Conservation (phyloP, 2,888 invertebrate species). For the Pseudococcus viburni region DNA sequence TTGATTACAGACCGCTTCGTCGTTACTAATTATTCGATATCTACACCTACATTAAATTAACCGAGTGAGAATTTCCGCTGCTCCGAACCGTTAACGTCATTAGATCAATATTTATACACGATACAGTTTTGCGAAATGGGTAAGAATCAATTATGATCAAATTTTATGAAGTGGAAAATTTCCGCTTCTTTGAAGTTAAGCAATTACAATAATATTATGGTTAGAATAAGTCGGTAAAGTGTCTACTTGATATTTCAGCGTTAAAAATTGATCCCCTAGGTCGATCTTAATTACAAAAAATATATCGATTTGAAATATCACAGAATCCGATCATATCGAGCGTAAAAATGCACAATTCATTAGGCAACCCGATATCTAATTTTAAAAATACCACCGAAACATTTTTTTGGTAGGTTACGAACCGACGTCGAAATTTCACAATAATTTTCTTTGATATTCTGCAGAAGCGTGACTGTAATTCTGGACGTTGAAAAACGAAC, state of each 20-base stretch:
- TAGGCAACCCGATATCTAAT: neutral
- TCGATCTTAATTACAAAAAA: too few species aligned
- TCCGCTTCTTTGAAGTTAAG: neutral
- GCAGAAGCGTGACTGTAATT: conserved; percentile 60
- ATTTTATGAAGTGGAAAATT: conserved; percentile 16
- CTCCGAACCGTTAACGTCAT: neutral
- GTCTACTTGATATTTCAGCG: neutral
- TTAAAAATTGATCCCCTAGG: neutral
- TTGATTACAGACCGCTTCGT: neutral
- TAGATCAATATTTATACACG: neutral
- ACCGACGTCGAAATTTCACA: conserved; percentile 5
- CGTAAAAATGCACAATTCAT: neutral
- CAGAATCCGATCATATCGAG: neutral
- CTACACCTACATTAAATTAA: conserved; percentile 27
- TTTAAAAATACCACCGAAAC: neutral
- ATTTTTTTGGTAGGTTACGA: neutral
- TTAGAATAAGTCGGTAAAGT: neutral
- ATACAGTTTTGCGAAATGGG: neutral
- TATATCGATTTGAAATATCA: neutral
- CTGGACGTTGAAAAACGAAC: conserved; percentile 44
- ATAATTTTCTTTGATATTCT: conserved; percentile 56
- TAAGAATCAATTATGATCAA: neutral
- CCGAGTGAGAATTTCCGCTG: conserved; percentile 1
- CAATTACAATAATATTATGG: neutral
- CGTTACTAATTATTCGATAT: neutral